Evolutionary conservation across 37 sponge, comb jelly and placozoan genomes (phyloP).

Genomic region (Halisarca cf. caerulea): DNA sequence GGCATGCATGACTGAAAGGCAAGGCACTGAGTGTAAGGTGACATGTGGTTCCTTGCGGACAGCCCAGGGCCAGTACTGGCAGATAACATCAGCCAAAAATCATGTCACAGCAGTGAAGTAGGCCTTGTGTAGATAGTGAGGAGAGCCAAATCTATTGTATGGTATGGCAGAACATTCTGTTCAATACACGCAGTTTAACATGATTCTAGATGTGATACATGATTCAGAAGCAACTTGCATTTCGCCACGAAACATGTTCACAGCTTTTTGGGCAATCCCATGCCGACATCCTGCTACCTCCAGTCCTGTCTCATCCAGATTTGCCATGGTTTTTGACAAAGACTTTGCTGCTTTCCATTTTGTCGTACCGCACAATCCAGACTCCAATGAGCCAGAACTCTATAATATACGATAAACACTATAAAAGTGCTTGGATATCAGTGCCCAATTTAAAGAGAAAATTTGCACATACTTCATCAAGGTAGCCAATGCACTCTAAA

Average conservation of each 20-base stretch:
- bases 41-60: not conserved
- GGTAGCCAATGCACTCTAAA: not conserved
- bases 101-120: not conserved
- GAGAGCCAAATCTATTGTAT: not conserved
- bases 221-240: not conserved
- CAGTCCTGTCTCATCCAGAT: slow-evolving; percentile 5
- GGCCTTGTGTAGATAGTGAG: not conserved
- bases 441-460: not conserved
- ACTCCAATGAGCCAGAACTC: not conserved
- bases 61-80: not conserved
- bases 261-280: slow-evolving; percentile 1
- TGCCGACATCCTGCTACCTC: slow-evolving; percentile 12
- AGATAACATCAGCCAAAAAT: not conserved
- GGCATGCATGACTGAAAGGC: slow-evolving; percentile 26
- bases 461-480: not conserved
- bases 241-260: slow-evolving; percentile 23
- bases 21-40: not conserved
- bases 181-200: not conserved
- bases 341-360: slow-evolving; percentile 19
- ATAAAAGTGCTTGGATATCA: not conserved
- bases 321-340: slow-evolving; percentile 17
- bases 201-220: not conserved
- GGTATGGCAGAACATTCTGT: not conserved
- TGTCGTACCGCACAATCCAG: not conserved
- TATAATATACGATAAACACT: not conserved